Evolutionary conservation across 2,888 invertebrate species (phyloP).

Genomic region (Diadromus collaris): DNA sequence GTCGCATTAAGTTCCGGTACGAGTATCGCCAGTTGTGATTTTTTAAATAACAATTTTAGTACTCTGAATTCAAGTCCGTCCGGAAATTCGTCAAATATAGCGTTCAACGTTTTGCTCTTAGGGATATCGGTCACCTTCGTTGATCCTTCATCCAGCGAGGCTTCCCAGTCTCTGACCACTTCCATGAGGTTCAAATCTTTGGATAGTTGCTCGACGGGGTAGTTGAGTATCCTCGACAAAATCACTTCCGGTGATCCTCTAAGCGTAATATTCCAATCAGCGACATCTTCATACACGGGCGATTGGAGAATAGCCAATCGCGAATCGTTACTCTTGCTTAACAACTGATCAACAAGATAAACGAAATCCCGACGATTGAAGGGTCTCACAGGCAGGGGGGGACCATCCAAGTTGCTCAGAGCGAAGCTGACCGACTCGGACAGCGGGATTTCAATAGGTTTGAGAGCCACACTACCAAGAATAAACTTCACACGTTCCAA

Average conservation of each 20-base stretch:
- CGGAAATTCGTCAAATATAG: background rate
- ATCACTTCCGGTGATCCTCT: conserved; percentile 48
- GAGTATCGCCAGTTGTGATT: background rate
- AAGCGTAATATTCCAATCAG: conserved; percentile 41
- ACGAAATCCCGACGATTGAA: conserved; percentile 44
- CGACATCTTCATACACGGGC: conserved; percentile 20
- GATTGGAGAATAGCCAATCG: background rate
- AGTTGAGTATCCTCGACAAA: conserved; percentile 35
- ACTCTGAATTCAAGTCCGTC: background rate
- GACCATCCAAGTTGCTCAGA: conserved; percentile 37
- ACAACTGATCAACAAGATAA: conserved; percentile 27
- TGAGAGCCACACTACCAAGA: background rate
- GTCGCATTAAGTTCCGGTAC: background rate
- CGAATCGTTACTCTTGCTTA: conserved; percentile 1
- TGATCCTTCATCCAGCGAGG: background rate
- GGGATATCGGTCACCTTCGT: background rate
- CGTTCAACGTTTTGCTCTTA: background rate
- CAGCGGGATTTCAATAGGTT: conserved; percentile 2
- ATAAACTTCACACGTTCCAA: background rate
- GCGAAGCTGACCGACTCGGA: conserved; percentile 41
- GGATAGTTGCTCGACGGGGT: conserved; percentile 29
- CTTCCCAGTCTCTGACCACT: background rate
- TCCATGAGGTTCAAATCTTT: background rate
- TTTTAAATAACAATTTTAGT: background rate
- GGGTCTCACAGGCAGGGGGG: conserved; percentile 21